Evolutionary conservation across 2,888 invertebrate species (phyloP).

Genomic region (Oxytorus armatus): DNA sequence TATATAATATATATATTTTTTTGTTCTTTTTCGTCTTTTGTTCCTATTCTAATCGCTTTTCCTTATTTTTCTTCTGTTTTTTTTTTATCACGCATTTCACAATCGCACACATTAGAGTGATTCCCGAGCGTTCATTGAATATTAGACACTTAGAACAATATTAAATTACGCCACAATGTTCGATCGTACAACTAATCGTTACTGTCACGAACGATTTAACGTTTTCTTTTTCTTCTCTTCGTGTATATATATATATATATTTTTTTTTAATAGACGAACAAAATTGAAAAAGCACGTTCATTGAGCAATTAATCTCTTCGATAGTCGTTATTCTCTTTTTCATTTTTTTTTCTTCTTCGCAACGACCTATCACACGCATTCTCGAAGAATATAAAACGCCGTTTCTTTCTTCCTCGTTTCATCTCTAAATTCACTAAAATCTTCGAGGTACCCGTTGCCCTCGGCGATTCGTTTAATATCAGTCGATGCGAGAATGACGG

Average conservation of each 20-base stretch:
- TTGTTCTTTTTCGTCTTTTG: conserved; percentile 26
- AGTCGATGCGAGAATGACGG: too few species aligned
- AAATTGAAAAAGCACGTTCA: conserved; percentile 35
- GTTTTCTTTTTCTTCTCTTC: neutral
- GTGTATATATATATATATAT: conserved; percentile 1
- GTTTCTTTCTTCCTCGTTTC: neutral
- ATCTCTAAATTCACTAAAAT: neutral
- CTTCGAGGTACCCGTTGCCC: conserved; percentile 42
- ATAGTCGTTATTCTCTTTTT: conserved; percentile 9
- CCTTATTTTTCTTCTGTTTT: conserved; percentile 21
- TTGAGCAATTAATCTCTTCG: conserved; percentile 61
- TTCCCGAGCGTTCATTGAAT: conserved; percentile 39
- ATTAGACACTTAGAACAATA: conserved; percentile 27
- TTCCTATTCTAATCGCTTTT: conserved; percentile 19
- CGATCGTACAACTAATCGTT: conserved; percentile 3
- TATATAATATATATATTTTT: neutral
- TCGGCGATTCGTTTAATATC: neutral
- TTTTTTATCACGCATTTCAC: conserved; percentile 28
- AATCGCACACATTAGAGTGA: conserved; percentile 19
- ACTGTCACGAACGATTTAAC: conserved; percentile 10
- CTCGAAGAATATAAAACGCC: neutral
- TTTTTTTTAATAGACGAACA: neutral
- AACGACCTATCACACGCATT: neutral
- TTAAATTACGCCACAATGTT: neutral
- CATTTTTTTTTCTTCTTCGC: neutral